These are phyloP conservation scores for Aromia moschata DNA, from an alignment of 2,888 invertebrate species.

Conservation along the genomic window DNA sequence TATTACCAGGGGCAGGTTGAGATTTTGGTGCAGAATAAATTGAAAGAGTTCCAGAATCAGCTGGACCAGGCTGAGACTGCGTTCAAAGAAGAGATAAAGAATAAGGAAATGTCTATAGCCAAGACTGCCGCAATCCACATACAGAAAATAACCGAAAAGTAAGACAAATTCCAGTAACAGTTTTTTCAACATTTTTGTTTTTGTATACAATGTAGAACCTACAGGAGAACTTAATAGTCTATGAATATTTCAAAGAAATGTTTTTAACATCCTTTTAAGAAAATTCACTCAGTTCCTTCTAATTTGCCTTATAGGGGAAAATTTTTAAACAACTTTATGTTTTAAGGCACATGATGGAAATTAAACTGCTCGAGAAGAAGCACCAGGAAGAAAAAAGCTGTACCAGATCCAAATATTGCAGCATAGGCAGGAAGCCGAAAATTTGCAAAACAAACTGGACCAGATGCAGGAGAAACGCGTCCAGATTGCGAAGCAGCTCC, in stretches of 20 bases:
- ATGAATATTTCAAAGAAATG: too few relatives aligned
- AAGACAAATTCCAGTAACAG: conserved; percentile 39
- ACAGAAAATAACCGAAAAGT: conserved; percentile 75
- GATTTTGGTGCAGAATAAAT: conserved; percentile 77
- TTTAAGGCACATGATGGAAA: conserved; percentile 61
- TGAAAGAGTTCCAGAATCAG: conserved; percentile 80
- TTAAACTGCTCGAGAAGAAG: conserved; percentile 80
- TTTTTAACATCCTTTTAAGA: neutral
- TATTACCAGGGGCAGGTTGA: conserved; percentile 86
- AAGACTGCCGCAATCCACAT: conserved; percentile 79
- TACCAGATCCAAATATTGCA: conserved; percentile 77
- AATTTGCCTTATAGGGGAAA: neutral
- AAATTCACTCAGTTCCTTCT: neutral
- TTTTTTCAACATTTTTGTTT: too few relatives aligned
- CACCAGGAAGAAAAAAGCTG: conserved; percentile 80
- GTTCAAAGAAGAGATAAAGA: conserved; percentile 71
- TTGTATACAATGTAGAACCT: too few relatives aligned
- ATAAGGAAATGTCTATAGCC: conserved; percentile 72
- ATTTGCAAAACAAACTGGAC: conserved; percentile 69
- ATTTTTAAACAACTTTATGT: neutral
- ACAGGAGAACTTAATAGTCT: too few relatives aligned
- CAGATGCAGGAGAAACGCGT: conserved; percentile 60
- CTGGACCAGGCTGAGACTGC: conserved; percentile 75
- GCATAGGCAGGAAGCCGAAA: conserved; percentile 72
- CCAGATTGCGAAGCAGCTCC: conserved; percentile 72